Conservation (phyloP, 2,797 vertebrate species). For the Hirundo rustica region DNA sequence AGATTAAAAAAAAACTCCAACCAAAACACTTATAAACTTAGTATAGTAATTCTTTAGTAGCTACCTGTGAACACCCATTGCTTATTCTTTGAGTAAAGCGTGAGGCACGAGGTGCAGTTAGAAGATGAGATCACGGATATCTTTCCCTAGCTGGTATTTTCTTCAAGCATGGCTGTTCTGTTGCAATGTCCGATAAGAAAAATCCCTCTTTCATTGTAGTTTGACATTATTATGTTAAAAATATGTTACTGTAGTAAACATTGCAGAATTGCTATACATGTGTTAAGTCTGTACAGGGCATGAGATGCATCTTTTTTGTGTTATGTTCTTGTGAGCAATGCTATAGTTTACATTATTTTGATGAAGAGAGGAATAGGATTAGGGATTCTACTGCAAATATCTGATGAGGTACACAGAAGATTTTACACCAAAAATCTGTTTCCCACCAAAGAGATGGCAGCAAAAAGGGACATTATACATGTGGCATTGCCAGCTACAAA, state of each 20-base stretch:
- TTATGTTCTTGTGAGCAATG: not conserved
- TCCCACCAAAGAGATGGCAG: not conserved
- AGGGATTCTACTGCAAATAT: not conserved
- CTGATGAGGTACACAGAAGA: not conserved
- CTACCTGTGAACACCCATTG: not conserved
- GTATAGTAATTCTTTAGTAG: not conserved
- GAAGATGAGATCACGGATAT: not conserved
- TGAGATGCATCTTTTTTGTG: not conserved
- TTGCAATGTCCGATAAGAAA: not conserved
- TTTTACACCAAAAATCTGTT: not conserved
- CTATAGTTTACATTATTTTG: not conserved
- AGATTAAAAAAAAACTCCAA: not conserved
- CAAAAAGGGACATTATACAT: not conserved
- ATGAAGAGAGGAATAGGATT: not conserved
- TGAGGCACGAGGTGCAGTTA: not conserved
- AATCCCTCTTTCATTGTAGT: not conserved
- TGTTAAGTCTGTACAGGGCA: not conserved
- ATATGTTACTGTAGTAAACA: not conserved
- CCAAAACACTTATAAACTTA: not conserved
- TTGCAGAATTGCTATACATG: accelerated
- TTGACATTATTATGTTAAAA: not conserved
- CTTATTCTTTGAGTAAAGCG: not conserved
- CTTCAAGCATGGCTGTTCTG: not conserved
- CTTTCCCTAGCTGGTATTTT: not conserved
- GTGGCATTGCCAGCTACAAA: not conserved